These are phyloP conservation scores for Pimephales promelas DNA, from an alignment of 2,113 vertebrate genomes.

Conservation along the genomic window DNA sequence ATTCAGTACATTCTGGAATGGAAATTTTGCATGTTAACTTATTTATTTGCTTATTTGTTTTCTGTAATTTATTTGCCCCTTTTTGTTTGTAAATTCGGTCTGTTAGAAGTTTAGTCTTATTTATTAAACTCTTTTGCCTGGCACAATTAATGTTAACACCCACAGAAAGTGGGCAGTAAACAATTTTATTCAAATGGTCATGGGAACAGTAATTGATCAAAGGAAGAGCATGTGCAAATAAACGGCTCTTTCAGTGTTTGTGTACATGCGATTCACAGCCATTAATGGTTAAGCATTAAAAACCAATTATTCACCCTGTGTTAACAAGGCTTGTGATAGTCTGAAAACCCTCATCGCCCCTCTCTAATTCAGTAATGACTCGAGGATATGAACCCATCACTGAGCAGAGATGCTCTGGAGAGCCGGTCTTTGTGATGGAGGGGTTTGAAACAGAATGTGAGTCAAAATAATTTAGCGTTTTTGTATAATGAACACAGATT, in stretches of 20 bases:
- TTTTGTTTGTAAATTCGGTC: background rate
- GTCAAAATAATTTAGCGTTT: conserved; percentile 18
- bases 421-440: conserved; percentile 35
- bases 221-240: background rate
- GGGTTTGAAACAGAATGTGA: conserved; percentile 12
- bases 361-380: conserved; percentile 44
- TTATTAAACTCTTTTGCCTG: background rate
- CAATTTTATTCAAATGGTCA: background rate
- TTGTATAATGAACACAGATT: conserved; percentile 44
- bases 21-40: background rate
- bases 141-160: background rate
- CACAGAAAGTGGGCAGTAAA: background rate
- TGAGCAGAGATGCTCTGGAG: conserved; percentile 15
- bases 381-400: conserved; percentile 6
- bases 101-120: background rate
- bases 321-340: conserved; percentile 34
- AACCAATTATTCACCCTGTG: conserved; percentile 10
- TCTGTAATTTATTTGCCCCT: background rate
- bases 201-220: background rate
- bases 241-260: background rate
- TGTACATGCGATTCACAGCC: background rate
- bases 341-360: conserved; percentile 11
- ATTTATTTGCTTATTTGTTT: background rate
- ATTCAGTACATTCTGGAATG: background rate
- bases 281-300: conserved; percentile 31